Evolutionary conservation across 2,888 invertebrate genomes (phyloP).

Genomic region (Dolichopus griseipennis): DNA sequence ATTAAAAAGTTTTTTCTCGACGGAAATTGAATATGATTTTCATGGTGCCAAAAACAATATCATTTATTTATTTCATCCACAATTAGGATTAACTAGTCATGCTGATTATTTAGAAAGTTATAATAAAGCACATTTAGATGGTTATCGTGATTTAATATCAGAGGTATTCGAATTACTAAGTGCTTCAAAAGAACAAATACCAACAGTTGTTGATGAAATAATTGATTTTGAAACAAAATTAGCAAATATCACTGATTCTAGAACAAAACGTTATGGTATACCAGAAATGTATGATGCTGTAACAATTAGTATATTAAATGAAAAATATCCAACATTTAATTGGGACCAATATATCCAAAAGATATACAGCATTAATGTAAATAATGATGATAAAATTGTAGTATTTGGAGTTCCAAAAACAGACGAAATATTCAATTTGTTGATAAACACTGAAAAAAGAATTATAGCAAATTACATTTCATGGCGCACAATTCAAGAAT

Average conservation of each 20-base stretch:
- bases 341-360: slow-evolving; percentile 22
- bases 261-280: slow-evolving; percentile 16
- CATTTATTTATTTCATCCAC: slow-evolving; percentile 18
- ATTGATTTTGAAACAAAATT: slow-evolving; percentile 26
- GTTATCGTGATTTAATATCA: slow-evolving; percentile 14
- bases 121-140: slow-evolving; percentile 19
- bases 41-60: slow-evolving; percentile 18
- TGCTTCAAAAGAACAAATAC: slow-evolving; percentile 20
- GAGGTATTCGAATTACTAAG: slow-evolving; percentile 17
- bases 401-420: slow-evolving; percentile 17
- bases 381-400: slow-evolving; percentile 16
- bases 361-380: slow-evolving; percentile 17
- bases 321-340: slow-evolving; percentile 19
- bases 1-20: slow-evolving; percentile 11
- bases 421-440: slow-evolving; percentile 17
- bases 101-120: slow-evolving; percentile 19
- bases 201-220: slow-evolving; percentile 23
- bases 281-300: slow-evolving; percentile 19
- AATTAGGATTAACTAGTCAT: slow-evolving; percentile 18
- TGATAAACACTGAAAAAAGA: slow-evolving; percentile 18
- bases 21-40: slow-evolving; percentile 20
- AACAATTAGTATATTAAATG: slow-evolving; percentile 18
- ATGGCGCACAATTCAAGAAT: slow-evolving; percentile 21
- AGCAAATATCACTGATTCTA: slow-evolving; percentile 23
- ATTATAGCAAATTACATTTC: slow-evolving; percentile 24